These are phyloP conservation scores for Oreochromis spilurus DNA, from an alignment of 2,113 vertebrate species.

Conservation along the genomic window DNA sequence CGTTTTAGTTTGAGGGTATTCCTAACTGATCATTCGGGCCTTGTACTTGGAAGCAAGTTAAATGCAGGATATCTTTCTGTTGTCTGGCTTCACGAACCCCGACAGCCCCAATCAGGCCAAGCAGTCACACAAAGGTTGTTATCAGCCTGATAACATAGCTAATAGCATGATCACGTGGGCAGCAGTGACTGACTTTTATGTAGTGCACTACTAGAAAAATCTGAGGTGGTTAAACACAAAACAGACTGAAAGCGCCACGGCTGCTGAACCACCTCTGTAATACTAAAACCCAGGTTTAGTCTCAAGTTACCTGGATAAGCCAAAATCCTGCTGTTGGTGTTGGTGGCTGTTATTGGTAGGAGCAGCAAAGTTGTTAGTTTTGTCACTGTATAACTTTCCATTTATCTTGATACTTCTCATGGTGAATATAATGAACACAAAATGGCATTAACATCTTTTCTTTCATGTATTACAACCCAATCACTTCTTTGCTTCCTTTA, in stretches of 20 bases:
- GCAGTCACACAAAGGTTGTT: not conserved
- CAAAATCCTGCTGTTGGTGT: not conserved
- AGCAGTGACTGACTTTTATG: fast-evolving
- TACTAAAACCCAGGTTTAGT: not conserved
- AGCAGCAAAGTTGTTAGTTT: not conserved
- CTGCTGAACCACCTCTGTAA: fast-evolving
- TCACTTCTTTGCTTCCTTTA: not conserved
- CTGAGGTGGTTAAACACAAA: not conserved
- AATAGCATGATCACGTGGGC: not conserved
- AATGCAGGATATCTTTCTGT: not conserved
- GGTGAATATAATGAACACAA: not conserved
- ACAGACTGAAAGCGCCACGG: fast-evolving
- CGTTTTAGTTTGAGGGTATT: fast-evolving
- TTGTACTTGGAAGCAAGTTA: not conserved
- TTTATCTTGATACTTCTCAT: not conserved
- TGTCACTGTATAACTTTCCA: not conserved
- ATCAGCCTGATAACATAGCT: not conserved
- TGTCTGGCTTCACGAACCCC: not conserved
- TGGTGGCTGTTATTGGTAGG: fast-evolving
- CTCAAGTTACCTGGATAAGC: not conserved
- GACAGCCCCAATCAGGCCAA: not conserved
- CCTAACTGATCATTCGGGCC: not conserved
- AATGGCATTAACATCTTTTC: not conserved
- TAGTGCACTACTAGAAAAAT: not conserved
- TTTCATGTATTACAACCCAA: not conserved